phyloP scores from a whole-genome alignment of 37 sponge, comb jelly and placozoan species.

The Aphrocallistes beatrix region DNA sequence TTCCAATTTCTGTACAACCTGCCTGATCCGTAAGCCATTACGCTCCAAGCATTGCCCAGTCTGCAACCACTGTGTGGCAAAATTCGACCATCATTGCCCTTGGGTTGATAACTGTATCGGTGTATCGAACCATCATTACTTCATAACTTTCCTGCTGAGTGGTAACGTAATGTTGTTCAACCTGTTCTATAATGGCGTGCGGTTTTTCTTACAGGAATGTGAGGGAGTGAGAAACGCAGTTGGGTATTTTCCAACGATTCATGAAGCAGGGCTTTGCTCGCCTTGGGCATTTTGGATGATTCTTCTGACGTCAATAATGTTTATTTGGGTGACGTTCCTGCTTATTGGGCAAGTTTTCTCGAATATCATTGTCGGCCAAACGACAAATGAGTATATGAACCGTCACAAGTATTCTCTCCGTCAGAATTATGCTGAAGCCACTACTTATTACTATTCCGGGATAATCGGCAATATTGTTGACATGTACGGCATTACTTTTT shows the following conservation, averaged over 20 bases:
- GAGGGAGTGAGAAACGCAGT: not conserved
- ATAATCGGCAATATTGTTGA: conserved; percentile 2
- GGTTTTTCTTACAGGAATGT: not conserved
- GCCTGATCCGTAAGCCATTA: conserved; percentile 64
- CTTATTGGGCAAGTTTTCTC: not conserved
- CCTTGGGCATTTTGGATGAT: conserved; percentile 16
- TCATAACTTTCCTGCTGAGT: not conserved
- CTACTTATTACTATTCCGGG: not conserved
- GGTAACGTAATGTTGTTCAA: not conserved
- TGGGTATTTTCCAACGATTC: not conserved
- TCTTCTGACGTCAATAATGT: not conserved
- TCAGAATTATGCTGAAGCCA: not conserved
- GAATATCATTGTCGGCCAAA: not conserved
- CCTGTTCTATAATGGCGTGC: not conserved
- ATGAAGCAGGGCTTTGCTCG: not conserved
- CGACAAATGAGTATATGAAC: conserved; percentile 4
- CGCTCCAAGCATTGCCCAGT: conserved; percentile 89
- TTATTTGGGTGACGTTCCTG: not conserved
- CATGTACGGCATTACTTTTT: conserved; percentile 11
- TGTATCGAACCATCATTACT: conserved; percentile 15
- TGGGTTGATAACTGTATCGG: conserved; percentile 89
- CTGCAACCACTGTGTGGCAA: conserved; percentile 81
- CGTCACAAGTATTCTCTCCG: not conserved
- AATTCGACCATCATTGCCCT: conserved; percentile 93
- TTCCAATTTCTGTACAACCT: conserved; percentile 65